Evolutionary conservation across 2,888 invertebrate species (phyloP).

Genomic region (Nasonovia ribisnigri): DNA sequence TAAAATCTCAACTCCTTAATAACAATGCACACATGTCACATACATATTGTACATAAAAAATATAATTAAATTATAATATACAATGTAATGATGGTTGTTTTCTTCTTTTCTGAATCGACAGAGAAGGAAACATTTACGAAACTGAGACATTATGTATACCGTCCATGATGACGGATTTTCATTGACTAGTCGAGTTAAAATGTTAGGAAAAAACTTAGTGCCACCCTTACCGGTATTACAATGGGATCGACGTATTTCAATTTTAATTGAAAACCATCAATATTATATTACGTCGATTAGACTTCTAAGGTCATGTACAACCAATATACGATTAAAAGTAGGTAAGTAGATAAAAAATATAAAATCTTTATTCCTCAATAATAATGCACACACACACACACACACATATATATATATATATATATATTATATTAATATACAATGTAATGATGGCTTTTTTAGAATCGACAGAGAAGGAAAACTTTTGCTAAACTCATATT

Average conservation of each 20-base stretch:
- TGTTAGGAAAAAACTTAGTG: background rate
- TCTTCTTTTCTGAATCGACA: no score
- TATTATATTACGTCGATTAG: background rate
- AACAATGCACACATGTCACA: no score
- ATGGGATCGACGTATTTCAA: background rate
- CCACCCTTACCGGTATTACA: background rate
- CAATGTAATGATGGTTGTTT: no score
- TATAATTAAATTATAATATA: no score
- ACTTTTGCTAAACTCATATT: constrained; percentile 1
- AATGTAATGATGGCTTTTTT: background rate
- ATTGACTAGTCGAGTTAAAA: background rate
- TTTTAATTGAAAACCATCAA: background rate
- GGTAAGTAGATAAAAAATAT: background rate
- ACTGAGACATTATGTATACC: no score
- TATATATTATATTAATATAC: background rate
- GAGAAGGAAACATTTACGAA: no score
- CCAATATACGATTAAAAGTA: background rate
- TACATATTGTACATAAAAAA: no score
- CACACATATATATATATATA: background rate
- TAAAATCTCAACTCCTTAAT: no score
- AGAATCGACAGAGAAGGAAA: background rate
- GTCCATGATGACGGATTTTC: no score
- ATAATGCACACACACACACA: background rate
- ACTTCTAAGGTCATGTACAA: background rate
- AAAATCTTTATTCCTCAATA: background rate